Conservation (phyloP, 2,797 vertebrate species). For the Thunnus albacares region DNA sequence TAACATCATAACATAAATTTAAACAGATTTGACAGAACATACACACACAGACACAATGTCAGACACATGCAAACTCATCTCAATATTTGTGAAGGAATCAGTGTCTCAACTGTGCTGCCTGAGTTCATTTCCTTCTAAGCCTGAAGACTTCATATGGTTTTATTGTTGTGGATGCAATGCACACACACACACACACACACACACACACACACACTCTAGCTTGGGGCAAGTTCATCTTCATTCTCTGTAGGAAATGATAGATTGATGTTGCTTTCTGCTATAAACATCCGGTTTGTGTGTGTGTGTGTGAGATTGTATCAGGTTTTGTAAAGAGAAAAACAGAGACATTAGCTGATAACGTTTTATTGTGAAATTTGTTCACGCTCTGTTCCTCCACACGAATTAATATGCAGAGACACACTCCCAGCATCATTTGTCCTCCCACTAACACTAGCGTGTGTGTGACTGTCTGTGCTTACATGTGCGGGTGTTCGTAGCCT, state of each 20-base stretch:
- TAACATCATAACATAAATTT: conserved; percentile 2
- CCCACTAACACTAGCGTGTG: conserved; percentile 23
- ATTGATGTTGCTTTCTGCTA: conserved; percentile 14
- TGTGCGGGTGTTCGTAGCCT: neutral
- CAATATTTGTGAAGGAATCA: conserved; percentile 25
- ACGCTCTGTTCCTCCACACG: conserved; percentile 23
- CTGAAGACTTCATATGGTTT: conserved; percentile 52
- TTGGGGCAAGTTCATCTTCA: conserved; percentile 6
- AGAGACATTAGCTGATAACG: conserved; percentile 26
- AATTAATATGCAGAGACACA: conserved; percentile 57
- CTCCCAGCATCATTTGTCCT: conserved; percentile 35
- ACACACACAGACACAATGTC: conserved; percentile 11
- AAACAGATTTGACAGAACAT: conserved; percentile 38
- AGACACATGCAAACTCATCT: conserved; percentile 7
- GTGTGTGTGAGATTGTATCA: neutral
- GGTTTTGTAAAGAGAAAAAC: conserved; percentile 9
- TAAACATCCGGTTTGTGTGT: conserved; percentile 18
- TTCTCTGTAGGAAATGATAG: conserved; percentile 35
- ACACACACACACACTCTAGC: conserved; percentile 1
- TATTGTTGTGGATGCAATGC: conserved; percentile 12
- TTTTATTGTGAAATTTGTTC: conserved; percentile 39
- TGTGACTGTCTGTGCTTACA: conserved; percentile 11
- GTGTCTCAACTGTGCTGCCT: conserved; percentile 36
- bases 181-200: conserved; percentile 1
- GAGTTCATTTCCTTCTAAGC: conserved; percentile 50